Evolutionary conservation across 2,888 invertebrate genomes (phyloP).

Genomic region (Entomobrya proxima): DNA sequence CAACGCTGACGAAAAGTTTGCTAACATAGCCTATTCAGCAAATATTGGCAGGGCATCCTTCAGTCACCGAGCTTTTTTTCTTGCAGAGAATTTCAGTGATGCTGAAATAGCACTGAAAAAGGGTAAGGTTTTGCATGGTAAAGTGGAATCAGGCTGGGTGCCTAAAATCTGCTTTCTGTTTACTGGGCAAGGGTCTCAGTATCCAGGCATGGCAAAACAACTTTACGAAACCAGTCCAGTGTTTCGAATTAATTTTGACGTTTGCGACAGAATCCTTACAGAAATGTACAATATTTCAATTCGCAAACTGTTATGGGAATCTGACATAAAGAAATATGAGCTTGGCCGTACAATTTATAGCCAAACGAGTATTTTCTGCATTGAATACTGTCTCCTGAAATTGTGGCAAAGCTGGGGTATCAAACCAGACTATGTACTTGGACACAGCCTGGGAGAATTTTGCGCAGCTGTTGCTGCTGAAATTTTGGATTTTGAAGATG

Average conservation of each 20-base stretch:
- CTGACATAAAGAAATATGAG: too few relatives aligned
- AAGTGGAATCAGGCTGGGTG: background rate
- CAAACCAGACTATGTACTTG: background rate
- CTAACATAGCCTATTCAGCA: too few relatives aligned
- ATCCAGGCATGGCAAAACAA: slow-evolving; percentile 51
- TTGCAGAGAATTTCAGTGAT: too few relatives aligned
- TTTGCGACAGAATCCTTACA: slow-evolving; percentile 25
- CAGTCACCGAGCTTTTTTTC: too few relatives aligned
- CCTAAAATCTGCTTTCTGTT: slow-evolving; percentile 28
- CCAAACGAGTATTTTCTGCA: slow-evolving; percentile 59
- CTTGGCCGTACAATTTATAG: slow-evolving; percentile 54
- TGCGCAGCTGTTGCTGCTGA: background rate
- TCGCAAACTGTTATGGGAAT: slow-evolving; percentile 41
- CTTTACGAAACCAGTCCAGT: slow-evolving; percentile 39
- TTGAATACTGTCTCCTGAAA: background rate
- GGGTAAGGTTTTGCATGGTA: background rate
- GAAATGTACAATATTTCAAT: background rate
- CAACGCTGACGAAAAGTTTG: too few relatives aligned
- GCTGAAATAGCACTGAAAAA: background rate
- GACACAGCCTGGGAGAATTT: background rate
- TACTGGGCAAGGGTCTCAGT: slow-evolving; percentile 50
- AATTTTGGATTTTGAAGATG: background rate
- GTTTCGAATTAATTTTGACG: slow-evolving; percentile 50
- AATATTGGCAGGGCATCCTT: too few relatives aligned
- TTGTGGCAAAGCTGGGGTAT: background rate